Percentiles rank a stretch among this genome's conserved stretches.
Conservation (phyloP, 2,113 vertebrate genomes). For the Colossoma macropomum region DNA sequence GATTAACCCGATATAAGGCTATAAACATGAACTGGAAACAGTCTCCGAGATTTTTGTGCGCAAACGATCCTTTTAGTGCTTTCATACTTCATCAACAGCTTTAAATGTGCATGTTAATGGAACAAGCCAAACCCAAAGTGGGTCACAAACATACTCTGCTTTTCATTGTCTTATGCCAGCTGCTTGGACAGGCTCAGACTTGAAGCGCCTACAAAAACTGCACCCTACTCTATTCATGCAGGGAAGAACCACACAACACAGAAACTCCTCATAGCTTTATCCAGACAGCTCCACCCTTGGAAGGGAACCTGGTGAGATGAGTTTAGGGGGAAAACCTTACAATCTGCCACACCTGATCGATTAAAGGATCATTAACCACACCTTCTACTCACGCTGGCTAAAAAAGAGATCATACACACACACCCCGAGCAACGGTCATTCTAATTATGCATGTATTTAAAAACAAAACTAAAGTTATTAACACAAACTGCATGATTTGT, state of each 20-base stretch:
- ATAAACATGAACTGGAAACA: background rate
- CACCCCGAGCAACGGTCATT: background rate
- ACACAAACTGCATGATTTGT: too few species aligned
- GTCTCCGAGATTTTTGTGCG: background rate
- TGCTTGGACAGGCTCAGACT: conserved; percentile 50
- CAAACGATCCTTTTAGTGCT: background rate
- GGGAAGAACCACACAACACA: conserved; percentile 13
- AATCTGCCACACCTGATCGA: conserved; percentile 28
- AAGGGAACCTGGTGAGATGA: background rate
- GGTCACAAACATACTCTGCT: background rate
- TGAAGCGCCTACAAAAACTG: conserved; percentile 33
- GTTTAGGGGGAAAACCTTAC: background rate
- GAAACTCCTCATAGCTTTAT: conserved; percentile 10
- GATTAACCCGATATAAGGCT: background rate
- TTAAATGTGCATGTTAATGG: too few species aligned
- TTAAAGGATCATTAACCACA: conserved; percentile 3
- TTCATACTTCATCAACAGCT: too few species aligned
- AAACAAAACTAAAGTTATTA: too few species aligned
- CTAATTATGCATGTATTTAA: too few species aligned
- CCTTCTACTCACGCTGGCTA: background rate
- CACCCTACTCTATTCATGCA: conserved; percentile 25
- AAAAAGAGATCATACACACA: background rate
- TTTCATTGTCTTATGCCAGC: background rate
- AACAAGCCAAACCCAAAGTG: too few species aligned
- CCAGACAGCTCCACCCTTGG: conserved; percentile 29